These are phyloP conservation scores for Trichopria drosophilae DNA, from an alignment of 2,888 invertebrate species.

Conservation along the genomic window DNA sequence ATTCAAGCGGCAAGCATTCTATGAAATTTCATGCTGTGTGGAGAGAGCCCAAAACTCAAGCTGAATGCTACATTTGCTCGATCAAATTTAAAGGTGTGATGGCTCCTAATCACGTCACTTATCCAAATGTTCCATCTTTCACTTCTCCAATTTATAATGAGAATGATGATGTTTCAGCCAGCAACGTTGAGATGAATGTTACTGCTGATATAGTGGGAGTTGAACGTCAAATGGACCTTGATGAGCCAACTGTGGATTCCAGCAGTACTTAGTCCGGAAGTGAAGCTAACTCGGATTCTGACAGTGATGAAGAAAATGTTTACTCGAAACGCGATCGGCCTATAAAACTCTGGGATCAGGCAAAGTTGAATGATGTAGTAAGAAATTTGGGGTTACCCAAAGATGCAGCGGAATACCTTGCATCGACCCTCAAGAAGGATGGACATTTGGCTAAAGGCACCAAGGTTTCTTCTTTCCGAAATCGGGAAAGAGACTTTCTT, in stretches of 20 bases:
- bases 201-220: background rate
- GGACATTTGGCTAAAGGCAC: slow-evolving; percentile 4
- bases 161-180: background rate
- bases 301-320: too few species aligned
- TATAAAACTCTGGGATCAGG: too few species aligned
- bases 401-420: slow-evolving; percentile 9
- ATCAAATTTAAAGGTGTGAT: background rate
- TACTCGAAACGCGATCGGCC: too few species aligned
- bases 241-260: too few species aligned
- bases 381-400: slow-evolving; percentile 10
- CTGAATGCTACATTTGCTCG: slow-evolving; percentile 3
- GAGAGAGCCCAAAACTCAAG: background rate
- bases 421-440: slow-evolving; percentile 1
- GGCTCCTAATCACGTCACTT: slow-evolving; percentile 1
- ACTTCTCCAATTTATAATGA: slow-evolving; percentile 5
- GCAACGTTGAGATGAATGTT: background rate
- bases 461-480: background rate
- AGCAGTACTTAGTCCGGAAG: too few species aligned
- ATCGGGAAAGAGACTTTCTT: background rate
- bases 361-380: slow-evolving; percentile 7
- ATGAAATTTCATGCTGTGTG: slow-evolving; percentile 4
- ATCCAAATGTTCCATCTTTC: slow-evolving; percentile 5
- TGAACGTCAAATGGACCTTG: too few species aligned
- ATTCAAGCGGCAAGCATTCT: background rate
- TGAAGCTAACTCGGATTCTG: background rate